phyloP scores from a whole-genome alignment of 2,113 vertebrate species.

The Podocnemis expansa region DNA sequence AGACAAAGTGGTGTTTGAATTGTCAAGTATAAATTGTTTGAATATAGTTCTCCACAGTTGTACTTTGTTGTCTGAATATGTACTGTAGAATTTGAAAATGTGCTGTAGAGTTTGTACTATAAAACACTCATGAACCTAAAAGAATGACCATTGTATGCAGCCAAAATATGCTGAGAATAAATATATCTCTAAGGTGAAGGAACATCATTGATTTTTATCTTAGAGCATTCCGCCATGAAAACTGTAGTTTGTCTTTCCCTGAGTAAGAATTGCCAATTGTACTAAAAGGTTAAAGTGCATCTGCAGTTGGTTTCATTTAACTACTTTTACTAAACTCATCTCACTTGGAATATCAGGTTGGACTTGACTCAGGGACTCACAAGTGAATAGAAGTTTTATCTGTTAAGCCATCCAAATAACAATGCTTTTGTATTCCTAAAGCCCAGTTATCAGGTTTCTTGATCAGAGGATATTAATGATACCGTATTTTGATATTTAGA shows the following conservation, averaged over 20 bases:
- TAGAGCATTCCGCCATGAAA: neutral
- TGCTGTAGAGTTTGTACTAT: too few relatives aligned
- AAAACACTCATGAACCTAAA: neutral
- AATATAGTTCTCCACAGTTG: neutral
- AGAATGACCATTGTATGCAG: neutral
- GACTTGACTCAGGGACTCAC: neutral
- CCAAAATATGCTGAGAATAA: neutral
- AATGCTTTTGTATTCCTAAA: slow-evolving; percentile 12
- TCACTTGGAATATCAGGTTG: neutral
- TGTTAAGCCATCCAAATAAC: neutral
- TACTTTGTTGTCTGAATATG: rapidly evolving
- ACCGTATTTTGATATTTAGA: slow-evolving; percentile 46
- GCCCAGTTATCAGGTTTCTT: slow-evolving; percentile 4
- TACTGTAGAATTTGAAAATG: neutral
- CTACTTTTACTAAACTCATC: neutral
- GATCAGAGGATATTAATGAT: slow-evolving; percentile 29
- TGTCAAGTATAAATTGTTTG: neutral
- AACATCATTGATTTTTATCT: neutral
- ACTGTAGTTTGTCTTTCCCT: neutral
- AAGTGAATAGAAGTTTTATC: neutral
- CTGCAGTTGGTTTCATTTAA: neutral
- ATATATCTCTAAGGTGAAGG: neutral
- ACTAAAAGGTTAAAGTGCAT: neutral
- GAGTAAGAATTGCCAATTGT: neutral
- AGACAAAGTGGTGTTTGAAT: neutral